phyloP scores from a whole-genome alignment of 2,888 invertebrate genomes.

The Eledone cirrhosa region DNA sequence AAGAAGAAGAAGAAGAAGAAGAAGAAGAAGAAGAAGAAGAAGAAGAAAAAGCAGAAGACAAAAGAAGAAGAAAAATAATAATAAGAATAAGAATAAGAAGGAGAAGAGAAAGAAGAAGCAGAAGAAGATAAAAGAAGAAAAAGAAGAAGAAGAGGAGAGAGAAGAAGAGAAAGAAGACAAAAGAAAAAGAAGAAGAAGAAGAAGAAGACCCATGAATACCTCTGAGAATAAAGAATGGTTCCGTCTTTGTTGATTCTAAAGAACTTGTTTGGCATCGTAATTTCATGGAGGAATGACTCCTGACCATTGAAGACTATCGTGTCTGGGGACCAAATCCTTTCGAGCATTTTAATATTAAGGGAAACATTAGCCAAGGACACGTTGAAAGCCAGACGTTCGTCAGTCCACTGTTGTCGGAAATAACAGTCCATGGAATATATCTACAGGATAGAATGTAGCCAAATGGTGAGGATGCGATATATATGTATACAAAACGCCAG shows the following conservation, averaged over 20 bases:
- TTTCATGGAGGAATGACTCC: conserved; percentile 88
- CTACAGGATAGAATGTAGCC: conserved; percentile 69
- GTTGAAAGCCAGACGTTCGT: conserved; percentile 74
- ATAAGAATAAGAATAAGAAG: neutral
- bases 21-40: neutral
- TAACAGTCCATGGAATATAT: conserved; percentile 89
- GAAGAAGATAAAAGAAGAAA: neutral
- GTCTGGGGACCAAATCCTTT: conserved; percentile 95
- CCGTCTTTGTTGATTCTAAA: conserved; percentile 88
- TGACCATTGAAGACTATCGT: conserved; percentile 74
- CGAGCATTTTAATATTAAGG: conserved; percentile 82
- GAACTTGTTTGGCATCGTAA: conserved; percentile 93
- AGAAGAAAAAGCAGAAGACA: neutral
- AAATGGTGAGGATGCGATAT: too few species aligned
- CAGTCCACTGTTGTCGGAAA: conserved; percentile 88
- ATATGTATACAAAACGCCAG: too few species aligned
- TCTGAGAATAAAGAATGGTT: conserved; percentile 91
- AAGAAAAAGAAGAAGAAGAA: neutral
- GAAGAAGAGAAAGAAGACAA: neutral
- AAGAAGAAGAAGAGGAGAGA: neutral
- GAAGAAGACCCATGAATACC: conserved; percentile 70
- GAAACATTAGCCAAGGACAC: conserved; percentile 69
- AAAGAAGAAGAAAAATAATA: neutral
- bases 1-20: neutral
- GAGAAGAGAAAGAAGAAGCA: neutral